These are phyloP conservation scores for Pseudorhiza aurosa DNA, from an alignment of 30 jellyfish, hydroid and myxozoan genomes.

Conservation along the genomic window DNA sequence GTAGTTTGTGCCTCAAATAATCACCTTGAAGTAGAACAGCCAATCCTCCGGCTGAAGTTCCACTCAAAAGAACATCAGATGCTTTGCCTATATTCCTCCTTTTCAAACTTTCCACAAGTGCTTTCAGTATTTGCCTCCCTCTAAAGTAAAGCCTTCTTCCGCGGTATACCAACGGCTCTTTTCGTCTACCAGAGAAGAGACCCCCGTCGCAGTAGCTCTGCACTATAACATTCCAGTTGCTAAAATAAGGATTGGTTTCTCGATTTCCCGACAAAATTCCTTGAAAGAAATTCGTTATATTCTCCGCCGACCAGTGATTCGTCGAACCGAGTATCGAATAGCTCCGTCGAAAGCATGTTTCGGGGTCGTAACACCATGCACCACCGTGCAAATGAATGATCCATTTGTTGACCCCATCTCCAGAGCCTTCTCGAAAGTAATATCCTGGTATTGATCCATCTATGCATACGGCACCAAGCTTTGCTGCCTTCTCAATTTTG, in stretches of 20 bases:
- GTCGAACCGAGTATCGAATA: conserved; percentile 85
- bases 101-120: conserved; percentile 63
- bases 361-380: conserved; percentile 94
- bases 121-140: conserved; percentile 79
- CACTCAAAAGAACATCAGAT: conserved; percentile 82
- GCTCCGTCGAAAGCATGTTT: conserved; percentile 84
- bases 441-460: conserved; percentile 96
- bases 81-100: conserved; percentile 54
- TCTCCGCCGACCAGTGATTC: conserved; percentile 73
- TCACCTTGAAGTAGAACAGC: conserved; percentile 94
- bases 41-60: conserved; percentile 98
- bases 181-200: conserved; percentile 85
- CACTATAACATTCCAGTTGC: conserved; percentile 89
- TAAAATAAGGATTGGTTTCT: conserved; percentile 64
- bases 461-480: conserved; percentile 76
- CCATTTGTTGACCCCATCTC: conserved; percentile 79
- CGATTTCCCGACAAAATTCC: conserved; percentile 75
- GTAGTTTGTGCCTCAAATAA: conserved; percentile 63
- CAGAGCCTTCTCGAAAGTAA: conserved; percentile 73
- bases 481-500: conserved; percentile 48
- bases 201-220: conserved; percentile 96
- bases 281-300: conserved; percentile 80
- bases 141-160: conserved; percentile 76
- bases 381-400: conserved; percentile 97
- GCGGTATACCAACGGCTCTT: conserved; percentile 61